Evolutionary conservation across 2,797 vertebrate genomes (phyloP), one percentile per base, ranked within the genome.

Genomic region (Anguilla marmorata): DNA sequence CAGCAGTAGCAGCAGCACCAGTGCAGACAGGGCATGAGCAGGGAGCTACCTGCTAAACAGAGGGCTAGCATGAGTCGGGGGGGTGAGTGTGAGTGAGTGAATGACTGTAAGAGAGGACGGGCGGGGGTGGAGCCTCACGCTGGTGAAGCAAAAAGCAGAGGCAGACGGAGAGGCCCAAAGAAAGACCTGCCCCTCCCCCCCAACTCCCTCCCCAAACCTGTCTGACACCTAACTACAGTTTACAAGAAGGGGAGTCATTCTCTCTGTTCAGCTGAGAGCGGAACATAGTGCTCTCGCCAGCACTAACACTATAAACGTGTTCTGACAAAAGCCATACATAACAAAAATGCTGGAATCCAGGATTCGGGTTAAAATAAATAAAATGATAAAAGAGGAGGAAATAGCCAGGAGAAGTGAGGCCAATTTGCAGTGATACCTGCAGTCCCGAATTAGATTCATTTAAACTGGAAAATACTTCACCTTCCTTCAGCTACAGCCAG

Each of bases 381-480:
- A 33, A 88, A 89, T 86, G 27, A 87, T 86, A 87, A 84, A 86
- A 86, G 80, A 88, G 86, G 83, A 92, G 52, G 89, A 91, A 91
- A 85, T 37, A 92, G 90, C 83, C 90, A 92, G 90, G 88, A 93
- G 72, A 90, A 87, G 87, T 85, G 91, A 90, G 89, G 90, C 88
- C 91, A 91, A 90, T 91, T 92, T 92, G 90, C 90, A 92, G 88
- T 88, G 84, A 91, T 90, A 91, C 86, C 91, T 91, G 84, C 79
- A 89, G 90, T 91, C 90, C 91, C 89, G 86, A 87, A 91, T 87
- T 91, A 89, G 84, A 91, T 90, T 90, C 87, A 90, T 90, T 87
- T 92, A 92, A 94, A 91, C 88, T 91, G 89, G 90, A 91, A 91
- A 90, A 93, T 93, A 94, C 92, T 91, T 92, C 92, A 94, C 92